A percentile compares a stretch with the other conserved stretches of the same genome.
Evolutionary conservation across 2,797 vertebrate species (phyloP).

Genomic region (Hippopotamyrus pictus): DNA sequence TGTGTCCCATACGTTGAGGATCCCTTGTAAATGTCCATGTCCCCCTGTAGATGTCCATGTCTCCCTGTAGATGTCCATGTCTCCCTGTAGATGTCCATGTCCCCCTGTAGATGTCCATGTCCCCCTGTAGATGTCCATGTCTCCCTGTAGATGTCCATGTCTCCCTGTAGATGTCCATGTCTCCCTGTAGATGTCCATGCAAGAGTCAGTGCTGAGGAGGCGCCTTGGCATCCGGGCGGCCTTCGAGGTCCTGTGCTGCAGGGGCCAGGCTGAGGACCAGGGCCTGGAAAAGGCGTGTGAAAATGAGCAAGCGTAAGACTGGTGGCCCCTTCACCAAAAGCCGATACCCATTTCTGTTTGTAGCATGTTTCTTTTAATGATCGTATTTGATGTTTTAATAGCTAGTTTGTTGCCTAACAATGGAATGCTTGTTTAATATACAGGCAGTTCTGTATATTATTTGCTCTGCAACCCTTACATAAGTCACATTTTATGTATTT

Average conservation of each 20-base stretch:
- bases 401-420: not conserved
- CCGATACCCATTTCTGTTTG: not conserved
- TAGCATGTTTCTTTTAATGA: not conserved
- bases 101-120: not conserved
- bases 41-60: not conserved
- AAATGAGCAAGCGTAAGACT: not conserved
- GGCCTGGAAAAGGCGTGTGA: not conserved
- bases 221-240: slow-evolving; percentile 66
- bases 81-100: not conserved
- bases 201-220: slow-evolving; percentile 66
- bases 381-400: not conserved
- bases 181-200: slow-evolving; percentile 62
- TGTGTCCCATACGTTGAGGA: not conserved
- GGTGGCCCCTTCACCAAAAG: not conserved
- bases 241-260: slow-evolving; percentile 61
- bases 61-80: not conserved
- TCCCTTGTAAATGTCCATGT: slow-evolving; percentile 48
- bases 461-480: not conserved
- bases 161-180: not conserved
- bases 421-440: not conserved
- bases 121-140: slow-evolving; percentile 57
- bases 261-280: not conserved
- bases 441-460: not conserved
- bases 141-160: not conserved
- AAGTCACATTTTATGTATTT: not conserved